Base-by-base conservation (phyloP, 2,888 invertebrate species). In the Cheiracanthium punctorium region DNA sequence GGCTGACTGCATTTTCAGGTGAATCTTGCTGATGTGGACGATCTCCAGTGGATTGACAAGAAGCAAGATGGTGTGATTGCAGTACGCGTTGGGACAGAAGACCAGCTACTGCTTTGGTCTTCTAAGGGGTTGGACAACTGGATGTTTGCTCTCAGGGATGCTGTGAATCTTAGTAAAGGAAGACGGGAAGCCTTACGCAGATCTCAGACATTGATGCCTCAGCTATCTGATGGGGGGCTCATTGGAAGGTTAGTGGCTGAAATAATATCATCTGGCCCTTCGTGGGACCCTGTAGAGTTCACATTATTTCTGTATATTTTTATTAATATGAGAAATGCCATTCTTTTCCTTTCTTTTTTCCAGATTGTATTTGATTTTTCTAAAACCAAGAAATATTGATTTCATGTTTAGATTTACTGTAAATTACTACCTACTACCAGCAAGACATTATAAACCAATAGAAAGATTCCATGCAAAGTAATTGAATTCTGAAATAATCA, bases 21-120 rank as follows among this genome's bases (percentile, higher is more conserved):
- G 88, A 93, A 94, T 91, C 92, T 94, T 89, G 93, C 94, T 77
- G 94, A 94, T 91, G 94, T 94, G 69, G 94, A 94, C 90, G 93
- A 93, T 90, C 93, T 94, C 69, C 94, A 94, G 91, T 94, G 94
- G 94, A 93, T 94, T 85, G 94, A 94, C 91, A 93, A 94, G 89
- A 94, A 94, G 89, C 94, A 93, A 76, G 94, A 94, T 90, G 94
- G 94, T 90, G 93, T 94, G 89, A 94, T 94, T 88, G 93, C 93
- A n/a, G 90, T 94, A 81, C 92, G 92, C 10, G 93, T 94, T 88
- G 94, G 94, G 72, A 92, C 94, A 65, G 94, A 94, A 91, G 94
- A 94, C 91, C 94, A 94, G 94, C 94, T 94, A 90, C 94, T 88
- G 65, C 58, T 88, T 28, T 89, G 94, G 91, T 91, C 94, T 88